Percentiles rank a stretch among this genome's conserved stretches.
Evolutionary conservation across 1,140 invertebrate genomes (phyloP).

Genomic region (Dufourea novaeangliae): DNA sequence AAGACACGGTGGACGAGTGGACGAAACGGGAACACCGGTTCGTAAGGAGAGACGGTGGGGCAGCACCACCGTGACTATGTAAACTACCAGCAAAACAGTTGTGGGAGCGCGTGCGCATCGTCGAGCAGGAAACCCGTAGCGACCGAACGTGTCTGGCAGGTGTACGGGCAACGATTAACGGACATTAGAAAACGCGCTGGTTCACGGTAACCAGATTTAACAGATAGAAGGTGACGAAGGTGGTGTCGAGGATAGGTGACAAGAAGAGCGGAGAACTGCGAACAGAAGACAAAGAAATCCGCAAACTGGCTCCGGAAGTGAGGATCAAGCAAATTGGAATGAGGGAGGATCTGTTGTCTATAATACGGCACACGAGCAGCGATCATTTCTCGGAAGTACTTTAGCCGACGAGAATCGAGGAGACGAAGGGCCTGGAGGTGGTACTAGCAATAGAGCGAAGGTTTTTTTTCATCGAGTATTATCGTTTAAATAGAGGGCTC

Average conservation of each 20-base stretch:
- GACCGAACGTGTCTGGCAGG: too few species aligned
- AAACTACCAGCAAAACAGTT: slow-evolving; percentile 51
- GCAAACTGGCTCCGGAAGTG: slow-evolving; percentile 81
- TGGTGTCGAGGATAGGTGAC: background rate
- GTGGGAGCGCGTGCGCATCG: slow-evolving; percentile 56
- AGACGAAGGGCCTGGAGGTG: slow-evolving; percentile 3
- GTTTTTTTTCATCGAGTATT: slow-evolving; percentile 22
- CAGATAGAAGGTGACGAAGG: background rate
- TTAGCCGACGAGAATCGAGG: slow-evolving; percentile 66
- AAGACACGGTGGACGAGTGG: background rate
- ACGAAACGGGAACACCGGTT: slow-evolving; percentile 12
- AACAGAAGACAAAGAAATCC: slow-evolving; percentile 62
- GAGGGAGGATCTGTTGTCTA: slow-evolving; percentile 81
- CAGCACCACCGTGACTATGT: slow-evolving; percentile 61
- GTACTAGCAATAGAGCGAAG: slow-evolving; percentile 16
- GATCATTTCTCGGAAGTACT: slow-evolving; percentile 81
- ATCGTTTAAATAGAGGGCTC: slow-evolving; percentile 60
- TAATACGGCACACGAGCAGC: slow-evolving; percentile 80
- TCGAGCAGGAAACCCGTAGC: slow-evolving; percentile 23
- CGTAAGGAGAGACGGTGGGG: slow-evolving; percentile 2
- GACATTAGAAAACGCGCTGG: too few species aligned
- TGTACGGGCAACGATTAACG: too few species aligned
- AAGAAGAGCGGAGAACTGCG: slow-evolving; percentile 10
- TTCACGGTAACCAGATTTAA: too few species aligned
- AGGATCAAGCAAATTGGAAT: slow-evolving; percentile 82